These are phyloP conservation scores for Scleropages formosus DNA, from an alignment of 2,797 vertebrate species.

Conservation along the genomic window DNA sequence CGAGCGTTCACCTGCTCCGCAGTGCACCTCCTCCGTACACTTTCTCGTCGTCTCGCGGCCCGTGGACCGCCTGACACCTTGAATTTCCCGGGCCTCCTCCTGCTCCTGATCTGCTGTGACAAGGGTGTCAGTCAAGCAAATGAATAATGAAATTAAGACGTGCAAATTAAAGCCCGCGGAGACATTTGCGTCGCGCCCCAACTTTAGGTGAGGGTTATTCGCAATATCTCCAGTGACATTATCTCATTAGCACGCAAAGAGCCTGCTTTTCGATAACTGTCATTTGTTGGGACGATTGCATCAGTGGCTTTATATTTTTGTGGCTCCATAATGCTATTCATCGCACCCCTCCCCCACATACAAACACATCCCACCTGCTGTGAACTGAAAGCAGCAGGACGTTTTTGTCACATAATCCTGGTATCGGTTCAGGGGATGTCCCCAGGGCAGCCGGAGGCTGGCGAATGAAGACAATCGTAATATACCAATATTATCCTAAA, in stretches of 20 bases:
- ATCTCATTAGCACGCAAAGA: conserved; percentile 65
- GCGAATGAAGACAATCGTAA: conserved; percentile 39
- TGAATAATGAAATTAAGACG: conserved; percentile 70
- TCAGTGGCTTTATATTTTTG: background rate
- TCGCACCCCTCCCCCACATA: background rate
- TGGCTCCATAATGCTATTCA: background rate
- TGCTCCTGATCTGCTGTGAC: conserved; percentile 57
- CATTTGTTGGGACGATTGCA: background rate
- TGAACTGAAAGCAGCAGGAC: background rate
- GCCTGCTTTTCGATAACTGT: conserved; percentile 42
- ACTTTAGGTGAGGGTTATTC: conserved; percentile 72
- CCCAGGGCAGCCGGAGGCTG: background rate
- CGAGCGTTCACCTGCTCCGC: conserved; percentile 54
- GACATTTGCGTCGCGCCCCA: conserved; percentile 36
- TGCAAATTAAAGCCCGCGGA: conserved; percentile 68
- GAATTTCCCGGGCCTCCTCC: conserved; percentile 15
- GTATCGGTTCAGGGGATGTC: conserved; percentile 33
- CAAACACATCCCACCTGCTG: background rate
- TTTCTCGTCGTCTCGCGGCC: background rate
- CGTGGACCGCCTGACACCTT: conserved; percentile 27
- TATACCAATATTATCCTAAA: conserved; percentile 49
- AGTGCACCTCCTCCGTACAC: conserved; percentile 35
- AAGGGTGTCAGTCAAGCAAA: conserved; percentile 64
- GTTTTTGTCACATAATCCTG: conserved; percentile 29
- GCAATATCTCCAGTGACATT: conserved; percentile 67